A percentile compares a stretch with the other conserved stretches of the same genome.
Conservation (phyloP, 2,113 vertebrate species). For the Prietella phreatophila region DNA sequence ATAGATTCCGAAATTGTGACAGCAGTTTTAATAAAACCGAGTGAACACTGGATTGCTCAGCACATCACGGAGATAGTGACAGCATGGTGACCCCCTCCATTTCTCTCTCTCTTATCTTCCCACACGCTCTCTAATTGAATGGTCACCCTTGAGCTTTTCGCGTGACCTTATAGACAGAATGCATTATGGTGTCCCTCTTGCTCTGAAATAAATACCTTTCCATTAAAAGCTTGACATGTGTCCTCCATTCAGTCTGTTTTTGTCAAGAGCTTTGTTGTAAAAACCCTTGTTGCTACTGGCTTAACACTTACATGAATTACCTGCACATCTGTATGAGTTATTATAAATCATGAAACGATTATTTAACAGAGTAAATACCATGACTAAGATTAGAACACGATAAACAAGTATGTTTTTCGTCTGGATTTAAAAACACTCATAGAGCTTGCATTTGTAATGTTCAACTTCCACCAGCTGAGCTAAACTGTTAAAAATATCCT, state of each 20-base stretch:
- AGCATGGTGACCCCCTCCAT: conserved; percentile 8
- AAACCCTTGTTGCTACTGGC: background rate
- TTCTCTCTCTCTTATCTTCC: background rate
- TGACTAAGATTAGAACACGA: background rate
- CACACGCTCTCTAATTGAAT: background rate
- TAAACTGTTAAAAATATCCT: background rate
- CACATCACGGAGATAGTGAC: conserved; percentile 22
- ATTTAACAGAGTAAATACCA: background rate
- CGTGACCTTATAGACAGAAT: background rate
- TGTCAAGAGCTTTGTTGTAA: background rate
- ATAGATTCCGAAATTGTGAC: conserved; percentile 7
- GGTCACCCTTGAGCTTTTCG: background rate
- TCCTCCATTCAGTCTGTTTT: background rate
- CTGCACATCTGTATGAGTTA: background rate
- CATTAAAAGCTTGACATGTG: background rate
- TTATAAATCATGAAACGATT: background rate
- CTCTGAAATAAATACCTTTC: conserved; percentile 2
- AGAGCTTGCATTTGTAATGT: background rate
- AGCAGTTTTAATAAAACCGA: conserved; percentile 15
- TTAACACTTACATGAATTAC: background rate
- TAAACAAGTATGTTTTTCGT: background rate
- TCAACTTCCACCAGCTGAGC: background rate
- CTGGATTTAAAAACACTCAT: background rate
- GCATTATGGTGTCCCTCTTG: background rate
- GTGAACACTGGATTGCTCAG: background rate